Evolutionary conservation across 2,113 vertebrate genomes (phyloP).

Genomic region (Dromas ardeola): DNA sequence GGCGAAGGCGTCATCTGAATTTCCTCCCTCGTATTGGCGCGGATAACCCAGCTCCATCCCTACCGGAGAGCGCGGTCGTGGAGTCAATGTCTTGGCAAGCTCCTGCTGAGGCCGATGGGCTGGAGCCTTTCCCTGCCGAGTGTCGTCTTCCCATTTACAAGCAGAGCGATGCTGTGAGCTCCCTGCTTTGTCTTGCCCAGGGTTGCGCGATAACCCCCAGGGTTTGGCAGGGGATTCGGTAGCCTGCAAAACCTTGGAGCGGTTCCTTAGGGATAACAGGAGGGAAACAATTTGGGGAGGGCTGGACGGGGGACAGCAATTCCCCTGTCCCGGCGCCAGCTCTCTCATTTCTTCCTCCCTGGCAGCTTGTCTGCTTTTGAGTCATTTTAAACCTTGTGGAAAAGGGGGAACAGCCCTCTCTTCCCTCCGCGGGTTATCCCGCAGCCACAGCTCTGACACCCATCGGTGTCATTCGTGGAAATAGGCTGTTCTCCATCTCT

Average conservation of each 20-base stretch:
- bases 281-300: neutral
- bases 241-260: neutral
- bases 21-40: neutral
- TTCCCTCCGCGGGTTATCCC: neutral
- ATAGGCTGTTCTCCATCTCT: neutral
- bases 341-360: neutral
- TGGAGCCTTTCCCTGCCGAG: neutral
- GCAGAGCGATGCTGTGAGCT: neutral
- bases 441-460: neutral
- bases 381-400: neutral
- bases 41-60: neutral
- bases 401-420: neutral
- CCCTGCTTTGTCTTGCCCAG: neutral
- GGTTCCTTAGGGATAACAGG: neutral
- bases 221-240: neutral
- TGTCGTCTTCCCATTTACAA: neutral
- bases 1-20: neutral
- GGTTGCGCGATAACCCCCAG: neutral
- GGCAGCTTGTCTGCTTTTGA: neutral
- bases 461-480: neutral
- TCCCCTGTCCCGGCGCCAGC: neutral
- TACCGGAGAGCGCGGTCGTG: rapidly evolving
- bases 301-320: neutral
- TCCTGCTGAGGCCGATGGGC: rapidly evolving
- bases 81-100: neutral